Conservation (phyloP, 92 coral and sea anemone species). For the Phenganax stokvisi region DNA sequence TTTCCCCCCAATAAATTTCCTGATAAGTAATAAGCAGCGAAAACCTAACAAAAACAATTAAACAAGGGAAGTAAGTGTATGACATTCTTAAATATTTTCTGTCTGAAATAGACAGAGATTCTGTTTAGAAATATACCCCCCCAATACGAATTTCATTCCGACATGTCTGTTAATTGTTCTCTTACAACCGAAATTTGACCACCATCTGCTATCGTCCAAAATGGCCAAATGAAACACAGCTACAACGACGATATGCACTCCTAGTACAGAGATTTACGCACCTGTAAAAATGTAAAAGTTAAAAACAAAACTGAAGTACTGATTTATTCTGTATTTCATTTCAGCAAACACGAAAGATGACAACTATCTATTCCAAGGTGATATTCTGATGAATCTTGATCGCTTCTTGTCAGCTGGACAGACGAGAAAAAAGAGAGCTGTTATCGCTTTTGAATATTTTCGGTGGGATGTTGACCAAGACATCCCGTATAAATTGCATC, state of each 20-base stretch:
- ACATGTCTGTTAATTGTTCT: too few species aligned
- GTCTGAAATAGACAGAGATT: too few species aligned
- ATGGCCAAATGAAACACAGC: too few species aligned
- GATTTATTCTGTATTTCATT: neutral
- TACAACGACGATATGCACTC: too few species aligned
- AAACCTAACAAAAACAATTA: neutral
- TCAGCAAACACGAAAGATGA: conserved; percentile 18
- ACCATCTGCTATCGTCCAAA: too few species aligned
- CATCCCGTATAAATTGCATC: conserved; percentile 11
- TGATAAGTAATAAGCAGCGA: neutral
- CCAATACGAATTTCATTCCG: too few species aligned
- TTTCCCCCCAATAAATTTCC: neutral
- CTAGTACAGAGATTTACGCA: too few species aligned
- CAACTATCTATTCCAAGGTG: conserved; percentile 16
- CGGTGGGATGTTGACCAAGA: conserved; percentile 21
- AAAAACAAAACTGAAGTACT: neutral
- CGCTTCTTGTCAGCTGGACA: neutral
- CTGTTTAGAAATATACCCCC: too few species aligned
- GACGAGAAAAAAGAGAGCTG: conserved; percentile 18
- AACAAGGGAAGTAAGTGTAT: too few species aligned
- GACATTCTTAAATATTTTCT: too few species aligned
- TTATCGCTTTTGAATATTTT: conserved; percentile 12
- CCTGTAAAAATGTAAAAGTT: too few species aligned
- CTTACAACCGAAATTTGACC: too few species aligned
- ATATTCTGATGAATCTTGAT: conserved; percentile 6